Evolutionary conservation across 2,888 invertebrate species (phyloP).

Genomic region (Andrena fulva): DNA sequence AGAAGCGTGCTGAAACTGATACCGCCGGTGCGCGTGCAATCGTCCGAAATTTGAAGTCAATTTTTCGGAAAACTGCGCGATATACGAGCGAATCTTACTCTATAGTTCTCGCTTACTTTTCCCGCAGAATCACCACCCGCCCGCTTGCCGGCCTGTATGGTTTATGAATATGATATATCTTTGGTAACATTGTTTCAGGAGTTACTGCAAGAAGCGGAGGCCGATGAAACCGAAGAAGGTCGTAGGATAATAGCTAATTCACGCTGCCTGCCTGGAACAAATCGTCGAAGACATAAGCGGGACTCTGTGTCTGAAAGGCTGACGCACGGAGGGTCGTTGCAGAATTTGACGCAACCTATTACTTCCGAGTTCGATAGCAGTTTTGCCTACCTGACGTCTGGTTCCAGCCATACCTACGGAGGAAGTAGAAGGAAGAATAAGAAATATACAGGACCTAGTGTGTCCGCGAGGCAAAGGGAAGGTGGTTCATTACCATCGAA

Average conservation of each 20-base stretch:
- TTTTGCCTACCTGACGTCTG: constrained; percentile 80
- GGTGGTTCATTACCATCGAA: constrained; percentile 88
- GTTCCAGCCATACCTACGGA: constrained; percentile 81
- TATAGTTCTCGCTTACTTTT: too few species aligned
- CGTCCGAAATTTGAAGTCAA: too few species aligned
- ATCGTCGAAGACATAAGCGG: constrained; percentile 83
- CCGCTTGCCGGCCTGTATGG: too few species aligned
- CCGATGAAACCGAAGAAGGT: constrained; percentile 88
- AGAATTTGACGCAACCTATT: constrained; percentile 86
- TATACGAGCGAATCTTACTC: too few species aligned
- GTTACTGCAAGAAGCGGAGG: constrained; percentile 91
- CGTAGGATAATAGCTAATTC: constrained; percentile 83
- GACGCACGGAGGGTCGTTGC: constrained; percentile 87
- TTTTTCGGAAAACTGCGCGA: too few species aligned
- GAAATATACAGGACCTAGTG: constrained; percentile 81
- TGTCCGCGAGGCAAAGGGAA: constrained; percentile 87
- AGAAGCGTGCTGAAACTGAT: too few species aligned
- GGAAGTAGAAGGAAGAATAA: constrained; percentile 79
- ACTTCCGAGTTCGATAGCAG: constrained; percentile 82
- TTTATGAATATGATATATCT: not conserved
- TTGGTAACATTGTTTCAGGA: constrained; percentile 85
- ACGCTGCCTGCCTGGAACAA: constrained; percentile 82
- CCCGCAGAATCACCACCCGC: too few species aligned
- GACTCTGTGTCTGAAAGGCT: constrained; percentile 86
- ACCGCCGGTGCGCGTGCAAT: too few species aligned